Base-by-base conservation (phyloP, 2,113 vertebrate species). In the Antigone vipio region DNA sequence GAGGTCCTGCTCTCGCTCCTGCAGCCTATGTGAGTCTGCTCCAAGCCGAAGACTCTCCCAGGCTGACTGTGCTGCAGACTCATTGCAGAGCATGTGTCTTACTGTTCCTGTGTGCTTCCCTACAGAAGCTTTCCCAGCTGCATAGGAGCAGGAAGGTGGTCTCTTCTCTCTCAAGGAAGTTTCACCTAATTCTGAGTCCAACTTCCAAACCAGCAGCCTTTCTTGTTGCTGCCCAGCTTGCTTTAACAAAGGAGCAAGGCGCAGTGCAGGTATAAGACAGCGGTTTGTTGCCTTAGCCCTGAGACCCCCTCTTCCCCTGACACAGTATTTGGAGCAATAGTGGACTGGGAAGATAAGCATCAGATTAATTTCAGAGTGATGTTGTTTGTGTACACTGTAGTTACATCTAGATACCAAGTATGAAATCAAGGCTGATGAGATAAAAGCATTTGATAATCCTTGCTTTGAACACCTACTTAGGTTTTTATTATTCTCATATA, bases 41-140 rank as follows among this genome's bases (percentile, higher is more conserved):
- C 11, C 0, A 1, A 30, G 45, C 55, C 0, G 0, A 18, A 34
- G 40, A 29, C 30, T 22, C 49, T 77, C 22, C 16, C 32, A 26
- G 64, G 38, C 64, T 66, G 23, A 8, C 24, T 32, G 15, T 67
- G 66, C 67, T 69, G 59, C 29, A 30, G 30, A 3, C n/a, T 68
- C 26, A 5, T 6, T 34, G 77, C 40, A 58, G 38, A 60, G 18
- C 35, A 4, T 5, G 9, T 29, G 38, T 55, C 17, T 12, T 50
- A 4, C 53, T 79, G 16, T 55, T 69, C 17, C 68, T 47, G 15
- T 3, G 1, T 42, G 12, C n/a, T 67, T 35, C n/a, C 9, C 30
- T 64, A 1, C 14, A 16, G 63, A 64, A 34, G 38, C 18, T 69
- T 35, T 47, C 49, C 23, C 53, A 59, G 49, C 34, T 80, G 1